Evolutionary conservation across 1,140 invertebrate species (phyloP).

Genomic region (Prorops nasuta): DNA sequence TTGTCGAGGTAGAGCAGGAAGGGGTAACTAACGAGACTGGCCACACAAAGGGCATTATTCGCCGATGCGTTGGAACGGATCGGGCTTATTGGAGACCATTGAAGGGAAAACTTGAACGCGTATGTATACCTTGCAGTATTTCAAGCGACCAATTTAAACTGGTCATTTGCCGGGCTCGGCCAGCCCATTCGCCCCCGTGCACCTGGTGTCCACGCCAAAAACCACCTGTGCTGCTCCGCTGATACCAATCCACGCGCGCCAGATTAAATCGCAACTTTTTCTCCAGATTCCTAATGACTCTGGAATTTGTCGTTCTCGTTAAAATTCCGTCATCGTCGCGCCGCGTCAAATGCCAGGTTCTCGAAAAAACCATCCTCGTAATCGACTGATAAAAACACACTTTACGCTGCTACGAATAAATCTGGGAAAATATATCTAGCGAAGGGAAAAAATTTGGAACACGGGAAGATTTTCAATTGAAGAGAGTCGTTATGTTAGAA

Average conservation of each 20-base stretch:
- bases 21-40: constrained; percentile 28
- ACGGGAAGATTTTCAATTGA: too few relatives aligned
- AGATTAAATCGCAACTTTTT: background rate
- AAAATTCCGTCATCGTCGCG: too few relatives aligned
- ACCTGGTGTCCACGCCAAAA: constrained; percentile 19
- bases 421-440: too few relatives aligned
- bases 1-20: background rate
- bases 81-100: constrained; percentile 23
- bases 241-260: background rate
- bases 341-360: too few relatives aligned
- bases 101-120: background rate
- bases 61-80: constrained; percentile 24
- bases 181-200: too few relatives aligned
- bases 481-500: too few relatives aligned
- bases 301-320: too few relatives aligned
- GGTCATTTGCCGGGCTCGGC: constrained; percentile 19
- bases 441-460: too few relatives aligned
- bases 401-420: too few relatives aligned
- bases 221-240: constrained; percentile 16
- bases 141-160: constrained; percentile 25
- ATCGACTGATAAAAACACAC: too few relatives aligned
- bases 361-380: too few relatives aligned
- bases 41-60: constrained; percentile 31
- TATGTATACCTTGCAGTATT: constrained; percentile 18
- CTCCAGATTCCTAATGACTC: too few relatives aligned